These are phyloP conservation scores for Drosophila rubida DNA, from an alignment of 2,888 invertebrate genomes.

Conservation along the genomic window DNA sequence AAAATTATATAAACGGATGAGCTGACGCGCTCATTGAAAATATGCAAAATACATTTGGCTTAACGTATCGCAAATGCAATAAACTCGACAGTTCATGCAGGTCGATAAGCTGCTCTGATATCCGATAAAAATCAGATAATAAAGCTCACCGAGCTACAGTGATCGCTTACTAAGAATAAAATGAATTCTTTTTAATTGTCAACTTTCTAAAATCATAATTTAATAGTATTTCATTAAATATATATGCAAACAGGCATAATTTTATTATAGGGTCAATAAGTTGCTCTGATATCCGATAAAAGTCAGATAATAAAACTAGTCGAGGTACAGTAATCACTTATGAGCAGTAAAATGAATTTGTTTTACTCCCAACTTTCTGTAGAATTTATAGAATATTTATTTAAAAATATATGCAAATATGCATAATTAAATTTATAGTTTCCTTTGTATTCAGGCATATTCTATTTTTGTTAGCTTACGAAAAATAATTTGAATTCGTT, in stretches of 20 bases:
- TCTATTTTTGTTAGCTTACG: no score
- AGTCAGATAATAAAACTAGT: not conserved
- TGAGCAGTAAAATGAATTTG: no score
- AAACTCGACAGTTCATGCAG: not conserved
- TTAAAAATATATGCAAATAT: no score
- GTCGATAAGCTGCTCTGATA: not conserved
- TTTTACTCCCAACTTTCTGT: no score
- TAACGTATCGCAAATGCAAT: not conserved
- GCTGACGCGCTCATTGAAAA: constrained; percentile 9
- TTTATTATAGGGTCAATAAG: no score
- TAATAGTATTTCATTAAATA: not conserved
- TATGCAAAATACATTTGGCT: constrained; percentile 2
- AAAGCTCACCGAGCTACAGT: not conserved
- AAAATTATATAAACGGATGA: constrained; percentile 1
- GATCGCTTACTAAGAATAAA: not conserved
- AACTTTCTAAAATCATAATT: no score
- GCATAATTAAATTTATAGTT: no score
- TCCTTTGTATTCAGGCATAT: no score
- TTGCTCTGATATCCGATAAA: not conserved
- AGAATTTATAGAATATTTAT: not conserved
- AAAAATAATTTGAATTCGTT: no score
- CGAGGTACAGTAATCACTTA: not conserved
- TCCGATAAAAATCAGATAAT: not conserved
- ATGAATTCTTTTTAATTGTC: no score
- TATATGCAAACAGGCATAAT: no score